phyloP scores from a whole-genome alignment of 1,140 invertebrate species.

The Coelopa frigida region DNA sequence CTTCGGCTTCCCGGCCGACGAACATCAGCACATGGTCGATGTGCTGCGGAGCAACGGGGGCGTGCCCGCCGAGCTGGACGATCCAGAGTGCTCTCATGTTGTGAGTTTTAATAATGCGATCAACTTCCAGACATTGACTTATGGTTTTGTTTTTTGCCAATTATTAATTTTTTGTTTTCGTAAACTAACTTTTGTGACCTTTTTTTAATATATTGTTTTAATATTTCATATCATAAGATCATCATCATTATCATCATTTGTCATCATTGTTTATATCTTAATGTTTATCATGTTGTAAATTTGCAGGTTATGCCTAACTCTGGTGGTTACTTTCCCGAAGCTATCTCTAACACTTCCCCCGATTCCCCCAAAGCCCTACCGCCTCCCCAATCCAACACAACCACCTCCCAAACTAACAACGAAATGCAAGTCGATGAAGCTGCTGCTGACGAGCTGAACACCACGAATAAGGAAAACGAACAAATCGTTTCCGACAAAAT shows the following conservation, averaged over 20 bases:
- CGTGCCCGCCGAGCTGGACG: constrained; percentile 61
- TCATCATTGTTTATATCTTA: background rate
- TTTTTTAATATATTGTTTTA: too few species aligned
- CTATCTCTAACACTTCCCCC: constrained; percentile 20
- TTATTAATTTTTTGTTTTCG: background rate
- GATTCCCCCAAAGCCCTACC: constrained; percentile 16
- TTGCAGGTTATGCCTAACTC: constrained; percentile 45
- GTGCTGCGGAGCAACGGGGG: constrained; percentile 81
- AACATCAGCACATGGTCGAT: constrained; percentile 85
- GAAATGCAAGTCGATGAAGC: constrained; percentile 11
- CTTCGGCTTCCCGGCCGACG: constrained; percentile 79
- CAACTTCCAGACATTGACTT: background rate
- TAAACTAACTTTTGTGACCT: constrained; percentile 1
- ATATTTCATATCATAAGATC: too few species aligned
- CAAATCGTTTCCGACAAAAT: background rate
- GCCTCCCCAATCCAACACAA: constrained; percentile 7
- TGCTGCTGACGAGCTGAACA: constrained; percentile 3
- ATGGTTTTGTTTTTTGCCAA: background rate
- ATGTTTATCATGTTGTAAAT: constrained; percentile 9
- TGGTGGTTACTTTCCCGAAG: constrained; percentile 34
- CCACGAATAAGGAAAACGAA: background rate
- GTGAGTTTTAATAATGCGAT: constrained; percentile 53
- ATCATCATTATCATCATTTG: too few species aligned
- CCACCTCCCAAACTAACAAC: constrained; percentile 16
- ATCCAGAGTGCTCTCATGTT: constrained; percentile 81